These are phyloP conservation scores for Butorides virescens DNA, from an alignment of 2,113 vertebrate species.

Conservation along the genomic window DNA sequence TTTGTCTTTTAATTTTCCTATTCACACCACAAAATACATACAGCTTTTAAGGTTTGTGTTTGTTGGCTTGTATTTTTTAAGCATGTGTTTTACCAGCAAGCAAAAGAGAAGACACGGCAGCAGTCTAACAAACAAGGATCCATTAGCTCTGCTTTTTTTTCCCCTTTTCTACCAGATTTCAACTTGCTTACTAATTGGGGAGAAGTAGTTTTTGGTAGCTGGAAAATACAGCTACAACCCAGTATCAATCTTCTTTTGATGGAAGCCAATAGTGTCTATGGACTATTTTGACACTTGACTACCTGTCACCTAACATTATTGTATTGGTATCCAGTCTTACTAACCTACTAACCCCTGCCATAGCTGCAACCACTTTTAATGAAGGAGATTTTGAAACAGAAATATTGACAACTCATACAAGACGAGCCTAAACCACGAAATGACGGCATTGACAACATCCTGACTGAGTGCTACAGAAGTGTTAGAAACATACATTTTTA, in stretches of 20 bases:
- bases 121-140: not conserved
- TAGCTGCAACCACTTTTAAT: constrained; percentile 4
- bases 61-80: not conserved
- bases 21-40: not conserved
- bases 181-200: constrained; percentile 3
- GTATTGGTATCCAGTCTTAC: constrained; percentile 3
- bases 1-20: not conserved
- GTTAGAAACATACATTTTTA: constrained; percentile 59
- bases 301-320: constrained; percentile 22
- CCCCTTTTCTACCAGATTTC: not conserved
- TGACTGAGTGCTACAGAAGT: constrained; percentile 15
- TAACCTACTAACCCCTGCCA: constrained; percentile 14
- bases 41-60: not conserved
- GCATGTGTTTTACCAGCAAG: not conserved
- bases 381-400: constrained; percentile 49
- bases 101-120: not conserved
- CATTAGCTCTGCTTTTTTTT: not conserved
- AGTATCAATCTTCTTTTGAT: not conserved
- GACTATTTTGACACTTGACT: constrained; percentile 25
- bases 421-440: constrained; percentile 16
- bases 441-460: constrained; percentile 55
- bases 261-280: not conserved
- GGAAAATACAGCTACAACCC: not conserved
- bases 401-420: constrained; percentile 52
- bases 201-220: not conserved